Percentiles rank a stretch among this genome's conserved stretches.
phyloP scores from a whole-genome alignment of 2,797 vertebrate genomes.

The Pagetopsis macropterus region DNA sequence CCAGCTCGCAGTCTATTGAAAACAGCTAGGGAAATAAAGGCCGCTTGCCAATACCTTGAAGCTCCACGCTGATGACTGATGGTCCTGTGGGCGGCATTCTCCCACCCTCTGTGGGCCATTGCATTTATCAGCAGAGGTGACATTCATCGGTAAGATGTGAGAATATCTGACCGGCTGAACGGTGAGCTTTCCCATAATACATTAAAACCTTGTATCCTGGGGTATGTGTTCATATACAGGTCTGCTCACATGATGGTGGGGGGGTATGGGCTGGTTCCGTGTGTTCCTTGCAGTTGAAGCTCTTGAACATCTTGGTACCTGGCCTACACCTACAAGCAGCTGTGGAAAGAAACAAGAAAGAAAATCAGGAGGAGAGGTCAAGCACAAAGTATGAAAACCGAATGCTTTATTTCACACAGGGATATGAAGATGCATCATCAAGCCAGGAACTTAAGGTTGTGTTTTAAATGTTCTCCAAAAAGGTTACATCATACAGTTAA shows the following conservation, averaged over 20 bases:
- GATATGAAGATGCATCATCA: conserved; percentile 41
- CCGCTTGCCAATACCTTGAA: conserved; percentile 61
- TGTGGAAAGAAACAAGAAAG: conserved; percentile 60
- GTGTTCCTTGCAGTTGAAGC: conserved; percentile 65
- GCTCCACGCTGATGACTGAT: conserved; percentile 52
- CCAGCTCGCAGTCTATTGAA: conserved; percentile 66
- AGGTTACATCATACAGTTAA: conserved; percentile 41
- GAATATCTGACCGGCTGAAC: conserved; percentile 18
- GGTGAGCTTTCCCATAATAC: conserved; percentile 26
- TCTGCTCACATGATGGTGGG: conserved; percentile 24
- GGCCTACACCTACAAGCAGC: conserved; percentile 48
- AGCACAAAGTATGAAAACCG: conserved; percentile 48
- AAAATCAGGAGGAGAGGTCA: conserved; percentile 44
- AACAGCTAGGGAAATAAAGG: conserved; percentile 66
- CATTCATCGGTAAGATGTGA: conserved; percentile 21
- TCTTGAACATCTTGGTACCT: conserved; percentile 48
- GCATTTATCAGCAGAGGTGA: conserved; percentile 41
- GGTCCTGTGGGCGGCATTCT: conserved; percentile 42
- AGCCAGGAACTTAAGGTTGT: conserved; percentile 33
- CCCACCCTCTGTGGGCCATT: conserved; percentile 36
- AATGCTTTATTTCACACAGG: conserved; percentile 37
- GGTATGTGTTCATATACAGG: conserved; percentile 18
- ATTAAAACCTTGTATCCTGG: conserved; percentile 14
- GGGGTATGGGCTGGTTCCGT: conserved; percentile 40
- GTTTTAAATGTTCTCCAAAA: conserved; percentile 45